phyloP scores from a whole-genome alignment of 2,797 vertebrate species.

The Acropternis orthonyx region DNA sequence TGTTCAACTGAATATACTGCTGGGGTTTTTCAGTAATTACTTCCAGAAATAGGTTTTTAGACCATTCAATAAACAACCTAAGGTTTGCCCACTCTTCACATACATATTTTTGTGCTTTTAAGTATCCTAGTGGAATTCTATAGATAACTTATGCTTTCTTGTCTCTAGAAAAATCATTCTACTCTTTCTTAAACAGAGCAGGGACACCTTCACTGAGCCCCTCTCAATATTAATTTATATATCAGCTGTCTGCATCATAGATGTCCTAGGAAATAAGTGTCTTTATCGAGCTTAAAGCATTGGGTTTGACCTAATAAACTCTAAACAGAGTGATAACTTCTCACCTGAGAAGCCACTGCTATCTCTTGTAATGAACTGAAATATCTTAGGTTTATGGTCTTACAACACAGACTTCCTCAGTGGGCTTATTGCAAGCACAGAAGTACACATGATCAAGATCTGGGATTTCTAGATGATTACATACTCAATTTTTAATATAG shows the following conservation, averaged over 20 bases:
- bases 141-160: not conserved
- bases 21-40: conserved; percentile 1
- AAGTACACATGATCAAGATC: not conserved
- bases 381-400: not conserved
- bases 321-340: not conserved
- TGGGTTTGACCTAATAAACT: not conserved
- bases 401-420: not conserved
- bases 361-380: not conserved
- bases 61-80: conserved; percentile 5
- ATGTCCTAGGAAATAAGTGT: not conserved
- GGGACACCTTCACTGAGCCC: not conserved
- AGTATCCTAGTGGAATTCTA: not conserved
- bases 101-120: not conserved
- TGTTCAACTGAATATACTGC: conserved; percentile 17
- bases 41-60: conserved; percentile 26
- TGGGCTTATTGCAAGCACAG: not conserved
- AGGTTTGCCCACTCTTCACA: not conserved
- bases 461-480: not conserved
- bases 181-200: not conserved
- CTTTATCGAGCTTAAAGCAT: not conserved
- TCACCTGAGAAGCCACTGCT: not conserved
- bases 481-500: not conserved
- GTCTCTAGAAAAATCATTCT: not conserved
- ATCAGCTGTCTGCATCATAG: not conserved
- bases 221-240: not conserved